These are phyloP conservation scores for Callopanchax toddi DNA, from an alignment of 2,113 vertebrate species.

Conservation along the genomic window DNA sequence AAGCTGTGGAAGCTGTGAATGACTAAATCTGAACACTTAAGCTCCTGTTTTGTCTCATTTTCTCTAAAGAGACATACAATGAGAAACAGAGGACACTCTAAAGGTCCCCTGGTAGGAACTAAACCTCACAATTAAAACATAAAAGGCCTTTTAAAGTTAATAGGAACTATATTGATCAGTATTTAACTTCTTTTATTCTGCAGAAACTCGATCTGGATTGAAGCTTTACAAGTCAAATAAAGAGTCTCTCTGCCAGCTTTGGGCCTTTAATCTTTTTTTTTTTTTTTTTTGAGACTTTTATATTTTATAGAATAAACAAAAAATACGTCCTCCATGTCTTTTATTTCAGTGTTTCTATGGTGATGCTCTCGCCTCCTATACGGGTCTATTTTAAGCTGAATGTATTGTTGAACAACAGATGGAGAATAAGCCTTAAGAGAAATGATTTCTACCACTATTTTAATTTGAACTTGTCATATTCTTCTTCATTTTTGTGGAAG, in stretches of 20 bases:
- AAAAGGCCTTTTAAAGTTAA: not conserved
- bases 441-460: no score
- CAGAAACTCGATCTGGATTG: not conserved
- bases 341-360: constrained; percentile 41
- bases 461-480: no score
- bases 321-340: not conserved
- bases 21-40: not conserved
- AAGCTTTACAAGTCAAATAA: not conserved
- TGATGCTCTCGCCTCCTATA: not conserved
- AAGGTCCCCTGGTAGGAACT: no score
- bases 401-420: not conserved
- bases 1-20: not conserved
- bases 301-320: not conserved
- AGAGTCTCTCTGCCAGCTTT: not conserved
- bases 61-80: no score
- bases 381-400: constrained; percentile 18
- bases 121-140: not conserved
- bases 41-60: not conserved
- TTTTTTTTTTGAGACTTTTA: not conserved
- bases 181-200: not conserved
- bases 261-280: accelerated
- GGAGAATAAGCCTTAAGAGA: not conserved
- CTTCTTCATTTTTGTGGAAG: no score
- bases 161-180: not conserved
- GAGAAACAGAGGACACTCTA: no score